Conservation (phyloP, 2,797 vertebrate genomes). For the Psittacula derbiana region DNA sequence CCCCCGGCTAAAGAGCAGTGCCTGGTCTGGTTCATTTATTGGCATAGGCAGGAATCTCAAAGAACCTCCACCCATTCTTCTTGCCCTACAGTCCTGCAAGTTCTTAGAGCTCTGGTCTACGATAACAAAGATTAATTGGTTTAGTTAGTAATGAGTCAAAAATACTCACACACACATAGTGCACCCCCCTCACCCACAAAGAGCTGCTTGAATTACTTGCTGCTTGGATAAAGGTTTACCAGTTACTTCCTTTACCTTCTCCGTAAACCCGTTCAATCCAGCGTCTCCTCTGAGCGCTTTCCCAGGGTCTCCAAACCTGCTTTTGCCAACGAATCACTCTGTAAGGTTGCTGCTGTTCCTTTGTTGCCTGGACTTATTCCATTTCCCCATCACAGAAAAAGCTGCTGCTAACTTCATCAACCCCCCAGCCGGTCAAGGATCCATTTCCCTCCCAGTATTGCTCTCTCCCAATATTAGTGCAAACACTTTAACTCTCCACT, state of each 20-base stretch:
- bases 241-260: background rate
- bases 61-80: background rate
- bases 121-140: background rate
- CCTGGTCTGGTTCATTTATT: background rate
- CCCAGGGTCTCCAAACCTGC: background rate
- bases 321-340: background rate
- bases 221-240: background rate
- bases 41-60: background rate
- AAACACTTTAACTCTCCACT: background rate
- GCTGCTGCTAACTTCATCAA: background rate
- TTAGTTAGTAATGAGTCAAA: background rate
- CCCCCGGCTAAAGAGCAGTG: background rate
- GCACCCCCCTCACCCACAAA: background rate
- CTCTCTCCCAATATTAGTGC: background rate
- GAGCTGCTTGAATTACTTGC: background rate
- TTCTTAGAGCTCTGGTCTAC: background rate
- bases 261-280: background rate
- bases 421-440: fast-evolving
- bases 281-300: background rate
- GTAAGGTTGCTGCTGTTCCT: background rate
- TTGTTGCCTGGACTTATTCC: background rate
- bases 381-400: background rate
- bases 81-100: background rate
- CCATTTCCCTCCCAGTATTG: background rate
- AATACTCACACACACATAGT: background rate